phyloP scores from a whole-genome alignment of 2,888 invertebrate genomes.

The Lycaena phlaeas region DNA sequence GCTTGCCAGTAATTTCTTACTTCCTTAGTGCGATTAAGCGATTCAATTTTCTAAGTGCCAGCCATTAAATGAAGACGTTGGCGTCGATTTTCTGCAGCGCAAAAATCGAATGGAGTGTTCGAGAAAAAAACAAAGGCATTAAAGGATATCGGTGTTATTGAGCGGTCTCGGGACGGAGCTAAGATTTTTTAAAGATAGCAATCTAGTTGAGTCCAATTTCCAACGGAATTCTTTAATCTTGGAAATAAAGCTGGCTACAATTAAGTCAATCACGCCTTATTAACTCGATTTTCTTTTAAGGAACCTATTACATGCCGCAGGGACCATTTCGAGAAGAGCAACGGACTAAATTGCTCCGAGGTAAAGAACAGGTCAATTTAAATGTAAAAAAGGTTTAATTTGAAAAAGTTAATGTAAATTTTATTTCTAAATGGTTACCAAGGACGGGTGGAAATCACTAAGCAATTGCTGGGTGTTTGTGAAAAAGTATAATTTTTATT shows the following conservation, averaged over 20 bases:
- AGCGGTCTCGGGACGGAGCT: background rate
- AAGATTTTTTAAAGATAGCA: constrained; percentile 11
- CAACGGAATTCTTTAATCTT: constrained; percentile 15
- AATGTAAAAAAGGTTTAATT: constrained; percentile 59
- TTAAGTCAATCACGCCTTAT: constrained; percentile 62
- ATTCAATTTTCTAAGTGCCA: constrained; percentile 55
- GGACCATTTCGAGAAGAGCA: constrained; percentile 43
- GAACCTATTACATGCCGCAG: constrained; percentile 61
- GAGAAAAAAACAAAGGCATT: constrained; percentile 10
- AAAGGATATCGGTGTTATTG: constrained; percentile 6
- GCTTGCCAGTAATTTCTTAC: constrained; percentile 17
- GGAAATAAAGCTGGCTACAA: constrained; percentile 43
- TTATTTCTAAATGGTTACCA: constrained; percentile 14
- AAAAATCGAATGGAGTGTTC: constrained; percentile 28
- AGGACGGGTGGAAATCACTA: background rate
- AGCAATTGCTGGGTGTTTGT: background rate
- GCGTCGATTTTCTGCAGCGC: constrained; percentile 33
- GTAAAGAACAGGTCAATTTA: constrained; percentile 56
- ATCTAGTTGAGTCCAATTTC: constrained; percentile 12
- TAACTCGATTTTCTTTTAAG: constrained; percentile 62
- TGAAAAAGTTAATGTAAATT: constrained; percentile 48
- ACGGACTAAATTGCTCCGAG: constrained; percentile 48
- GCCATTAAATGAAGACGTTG: constrained; percentile 43
- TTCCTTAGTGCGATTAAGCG: constrained; percentile 41
- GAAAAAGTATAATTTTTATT: background rate